Evolutionary conservation across 2,113 vertebrate species (phyloP).

Genomic region (Podiceps cristatus): DNA sequence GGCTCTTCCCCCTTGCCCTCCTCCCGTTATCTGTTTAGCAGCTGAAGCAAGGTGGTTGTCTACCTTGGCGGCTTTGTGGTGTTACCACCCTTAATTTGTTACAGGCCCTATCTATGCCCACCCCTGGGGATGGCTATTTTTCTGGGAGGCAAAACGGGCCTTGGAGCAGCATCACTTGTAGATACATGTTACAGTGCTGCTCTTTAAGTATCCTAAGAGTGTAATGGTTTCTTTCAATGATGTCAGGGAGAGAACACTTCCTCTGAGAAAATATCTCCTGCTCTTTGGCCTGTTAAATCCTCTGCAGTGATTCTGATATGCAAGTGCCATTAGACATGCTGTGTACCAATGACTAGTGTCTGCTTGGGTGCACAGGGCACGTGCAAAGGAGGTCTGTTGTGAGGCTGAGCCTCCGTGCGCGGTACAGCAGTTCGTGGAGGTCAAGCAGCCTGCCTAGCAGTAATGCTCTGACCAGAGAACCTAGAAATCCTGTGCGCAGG

Average conservation of each 20-base stretch:
- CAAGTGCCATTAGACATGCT: neutral
- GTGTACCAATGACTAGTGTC: too few species aligned
- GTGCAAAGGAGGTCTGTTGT: neutral
- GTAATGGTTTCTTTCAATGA: neutral
- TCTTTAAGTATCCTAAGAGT: neutral
- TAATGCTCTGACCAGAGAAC: neutral
- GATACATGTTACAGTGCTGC: neutral
- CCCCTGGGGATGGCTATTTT: neutral
- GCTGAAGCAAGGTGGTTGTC: neutral
- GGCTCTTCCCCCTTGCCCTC: neutral
- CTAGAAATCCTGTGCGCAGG: neutral
- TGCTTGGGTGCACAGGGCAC: neutral
- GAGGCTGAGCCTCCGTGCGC: neutral
- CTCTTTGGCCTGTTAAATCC: neutral
- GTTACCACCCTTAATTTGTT: neutral
- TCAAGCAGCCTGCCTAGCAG: neutral
- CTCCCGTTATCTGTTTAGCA: neutral
- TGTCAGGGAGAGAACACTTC: neutral
- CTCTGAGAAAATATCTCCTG: neutral
- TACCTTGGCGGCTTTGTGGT: neutral
- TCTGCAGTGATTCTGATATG: neutral
- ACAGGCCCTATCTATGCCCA: neutral
- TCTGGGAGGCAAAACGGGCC: neutral
- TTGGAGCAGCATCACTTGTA: neutral
- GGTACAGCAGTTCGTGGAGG: neutral